Conservation (phyloP, 2,797 vertebrate species). For the Hemibagrus guttatus region DNA sequence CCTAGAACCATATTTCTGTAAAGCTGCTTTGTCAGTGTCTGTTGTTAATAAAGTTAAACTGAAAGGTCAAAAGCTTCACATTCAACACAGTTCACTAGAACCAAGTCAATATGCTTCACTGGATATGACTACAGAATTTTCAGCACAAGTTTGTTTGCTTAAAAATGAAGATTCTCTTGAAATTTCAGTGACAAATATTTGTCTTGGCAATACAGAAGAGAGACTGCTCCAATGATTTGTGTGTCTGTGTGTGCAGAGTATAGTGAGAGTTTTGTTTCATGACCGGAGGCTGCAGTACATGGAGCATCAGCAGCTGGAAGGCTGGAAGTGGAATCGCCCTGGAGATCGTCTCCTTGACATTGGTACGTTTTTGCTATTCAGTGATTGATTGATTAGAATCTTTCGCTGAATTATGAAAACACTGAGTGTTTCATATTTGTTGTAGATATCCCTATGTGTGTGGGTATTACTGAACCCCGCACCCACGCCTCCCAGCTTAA, state of each 20-base stretch:
- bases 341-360: constrained; percentile 85
- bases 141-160: not conserved
- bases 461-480: constrained; percentile 88
- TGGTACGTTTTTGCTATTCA: constrained; percentile 63
- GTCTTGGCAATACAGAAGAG: not conserved
- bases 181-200: not conserved
- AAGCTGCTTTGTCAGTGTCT: not conserved
- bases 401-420: not conserved
- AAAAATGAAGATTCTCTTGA: not conserved
- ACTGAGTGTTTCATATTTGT: constrained; percentile 12
- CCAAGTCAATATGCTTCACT: not conserved
- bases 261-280: constrained; percentile 80
- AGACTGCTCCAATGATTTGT: not conserved
- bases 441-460: constrained; percentile 91
- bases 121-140: not conserved
- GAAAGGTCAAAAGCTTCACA: not conserved
- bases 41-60: not conserved
- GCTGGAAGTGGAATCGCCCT: constrained; percentile 83
- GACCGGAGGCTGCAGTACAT: constrained; percentile 82
- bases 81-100: not conserved
- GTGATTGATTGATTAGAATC: not conserved
- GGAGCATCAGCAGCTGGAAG: constrained; percentile 86
- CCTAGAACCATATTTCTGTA: not conserved
- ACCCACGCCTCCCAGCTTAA: constrained; percentile 89
- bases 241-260: constrained; percentile 70